Conservation (phyloP, 2,888 invertebrate species). For the Trachelus tabidus region DNA sequence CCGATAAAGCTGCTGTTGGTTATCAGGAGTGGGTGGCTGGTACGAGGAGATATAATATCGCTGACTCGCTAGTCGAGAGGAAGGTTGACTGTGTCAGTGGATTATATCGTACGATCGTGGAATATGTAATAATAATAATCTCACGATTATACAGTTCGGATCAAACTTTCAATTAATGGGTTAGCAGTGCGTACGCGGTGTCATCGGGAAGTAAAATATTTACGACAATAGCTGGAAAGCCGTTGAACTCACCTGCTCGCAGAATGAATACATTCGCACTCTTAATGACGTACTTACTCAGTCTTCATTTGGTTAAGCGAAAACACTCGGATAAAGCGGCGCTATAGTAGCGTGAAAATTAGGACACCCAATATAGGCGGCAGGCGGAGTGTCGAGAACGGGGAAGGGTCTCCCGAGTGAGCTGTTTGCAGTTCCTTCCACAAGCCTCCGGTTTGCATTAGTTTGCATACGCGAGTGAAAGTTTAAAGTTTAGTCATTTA, state of each 20-base stretch:
- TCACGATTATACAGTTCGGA: not conserved
- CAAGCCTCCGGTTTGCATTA: slow-evolving; percentile 57
- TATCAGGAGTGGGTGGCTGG: not conserved
- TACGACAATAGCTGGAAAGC: slow-evolving; percentile 5
- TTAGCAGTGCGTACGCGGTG: not conserved
- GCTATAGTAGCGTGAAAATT: slow-evolving; percentile 36
- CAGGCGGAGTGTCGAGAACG: slow-evolving; percentile 22
- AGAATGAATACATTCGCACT: slow-evolving; percentile 32
- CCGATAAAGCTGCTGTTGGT: slow-evolving; percentile 28
- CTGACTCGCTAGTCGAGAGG: slow-evolving; percentile 36
- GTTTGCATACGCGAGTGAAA: slow-evolving; percentile 59
- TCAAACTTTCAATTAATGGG: not conserved
- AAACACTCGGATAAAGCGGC: slow-evolving; percentile 40
- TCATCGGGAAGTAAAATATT: not conserved
- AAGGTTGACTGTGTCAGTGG: slow-evolving; percentile 4
- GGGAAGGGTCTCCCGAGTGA: slow-evolving; percentile 48
- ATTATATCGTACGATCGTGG: slow-evolving; percentile 6
- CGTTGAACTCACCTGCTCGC: slow-evolving; percentile 5
- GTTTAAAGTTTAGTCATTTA: slow-evolving; percentile 60
- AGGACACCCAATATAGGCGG: slow-evolving; percentile 42
- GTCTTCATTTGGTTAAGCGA: slow-evolving; percentile 47
- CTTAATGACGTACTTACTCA: slow-evolving; percentile 43
- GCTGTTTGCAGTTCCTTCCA: slow-evolving; percentile 58
- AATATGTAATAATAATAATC: not conserved
- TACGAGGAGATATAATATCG: slow-evolving; percentile 32